A percentile compares a stretch with the other conserved stretches of the same genome.
These are phyloP conservation scores for Hydrolagus affinis DNA, from an alignment of 2,113 vertebrate species.

Conservation along the genomic window DNA sequence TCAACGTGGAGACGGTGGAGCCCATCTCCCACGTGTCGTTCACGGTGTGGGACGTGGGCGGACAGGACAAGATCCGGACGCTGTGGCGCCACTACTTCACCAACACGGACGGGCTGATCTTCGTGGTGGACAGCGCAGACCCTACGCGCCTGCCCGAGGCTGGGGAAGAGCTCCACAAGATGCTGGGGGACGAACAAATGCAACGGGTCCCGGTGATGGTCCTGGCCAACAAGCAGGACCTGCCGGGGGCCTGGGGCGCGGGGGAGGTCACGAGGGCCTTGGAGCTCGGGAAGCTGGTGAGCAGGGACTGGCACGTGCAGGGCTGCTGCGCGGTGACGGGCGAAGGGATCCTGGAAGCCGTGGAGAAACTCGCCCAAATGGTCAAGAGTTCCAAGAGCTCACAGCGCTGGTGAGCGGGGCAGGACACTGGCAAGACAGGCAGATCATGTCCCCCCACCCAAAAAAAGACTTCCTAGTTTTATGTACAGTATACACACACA, in stretches of 20 bases:
- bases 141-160: conserved; percentile 34
- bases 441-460: too few species aligned
- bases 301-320: conserved; percentile 37
- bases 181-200: conserved; percentile 33
- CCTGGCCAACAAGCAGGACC: conserved; percentile 43
- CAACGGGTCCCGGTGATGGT: conserved; percentile 36
- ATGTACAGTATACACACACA: too few species aligned
- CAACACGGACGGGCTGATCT: conserved; percentile 37
- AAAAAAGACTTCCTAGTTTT: too few species aligned
- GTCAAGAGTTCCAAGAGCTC: too few species aligned
- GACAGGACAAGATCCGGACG: conserved; percentile 30
- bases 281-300: conserved; percentile 25
- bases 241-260: conserved; percentile 36
- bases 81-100: conserved; percentile 37
- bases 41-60: conserved; percentile 38
- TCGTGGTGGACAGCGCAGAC: conserved; percentile 40
- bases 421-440: too few species aligned
- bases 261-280: conserved; percentile 35
- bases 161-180: conserved; percentile 26
- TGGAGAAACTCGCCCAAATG: too few species aligned
- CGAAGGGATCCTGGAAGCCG: conserved; percentile 36
- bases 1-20: conserved; percentile 39
- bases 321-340: conserved; percentile 39
- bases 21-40: conserved; percentile 35
- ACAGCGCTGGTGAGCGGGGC: too few species aligned